These are phyloP conservation scores for Zalophus californianus DNA, from an alignment of 2,797 vertebrate genomes.

Conservation along the genomic window DNA sequence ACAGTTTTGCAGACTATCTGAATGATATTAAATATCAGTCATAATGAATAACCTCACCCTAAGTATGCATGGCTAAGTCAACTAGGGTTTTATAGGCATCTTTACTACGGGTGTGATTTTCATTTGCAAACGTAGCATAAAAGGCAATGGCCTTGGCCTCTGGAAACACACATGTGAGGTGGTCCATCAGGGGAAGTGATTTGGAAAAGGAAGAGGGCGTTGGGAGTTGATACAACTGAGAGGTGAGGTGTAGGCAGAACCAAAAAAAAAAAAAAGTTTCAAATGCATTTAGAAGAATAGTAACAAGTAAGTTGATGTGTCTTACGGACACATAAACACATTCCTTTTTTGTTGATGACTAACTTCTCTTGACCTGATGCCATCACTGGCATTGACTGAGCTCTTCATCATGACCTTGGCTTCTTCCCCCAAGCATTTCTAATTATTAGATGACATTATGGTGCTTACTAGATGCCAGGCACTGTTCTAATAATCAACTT, in stretches of 20 bases:
- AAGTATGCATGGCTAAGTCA: slow-evolving; percentile 54
- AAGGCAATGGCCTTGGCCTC: slow-evolving; percentile 56
- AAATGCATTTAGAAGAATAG: not conserved
- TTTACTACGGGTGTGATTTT: slow-evolving; percentile 68
- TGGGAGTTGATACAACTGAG: slow-evolving; percentile 58
- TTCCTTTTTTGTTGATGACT: not conserved
- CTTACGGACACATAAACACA: not conserved
- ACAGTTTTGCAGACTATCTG: slow-evolving; percentile 12
- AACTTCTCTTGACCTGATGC: not conserved
- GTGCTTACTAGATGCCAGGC: not conserved
- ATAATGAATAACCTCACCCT: not conserved
- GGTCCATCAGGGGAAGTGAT: slow-evolving; percentile 78
- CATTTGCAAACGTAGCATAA: slow-evolving; percentile 73
- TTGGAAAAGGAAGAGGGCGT: slow-evolving; percentile 86
- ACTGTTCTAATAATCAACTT: not conserved
- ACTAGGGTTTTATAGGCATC: not conserved
- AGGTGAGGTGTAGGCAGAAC: slow-evolving; percentile 8
- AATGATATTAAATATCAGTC: not conserved
- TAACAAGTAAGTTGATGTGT: not conserved
- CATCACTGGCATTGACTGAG: not conserved
- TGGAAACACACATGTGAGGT: slow-evolving; percentile 68
- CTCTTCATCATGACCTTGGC: not conserved
- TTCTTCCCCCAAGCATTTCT: not conserved
- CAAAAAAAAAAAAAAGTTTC: not conserved
- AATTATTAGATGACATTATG: not conserved